A percentile compares a stretch with the other conserved stretches of the same genome.
Evolutionary conservation across 2,888 invertebrate species (phyloP).

Genomic region (Prenolepis imparis): DNA sequence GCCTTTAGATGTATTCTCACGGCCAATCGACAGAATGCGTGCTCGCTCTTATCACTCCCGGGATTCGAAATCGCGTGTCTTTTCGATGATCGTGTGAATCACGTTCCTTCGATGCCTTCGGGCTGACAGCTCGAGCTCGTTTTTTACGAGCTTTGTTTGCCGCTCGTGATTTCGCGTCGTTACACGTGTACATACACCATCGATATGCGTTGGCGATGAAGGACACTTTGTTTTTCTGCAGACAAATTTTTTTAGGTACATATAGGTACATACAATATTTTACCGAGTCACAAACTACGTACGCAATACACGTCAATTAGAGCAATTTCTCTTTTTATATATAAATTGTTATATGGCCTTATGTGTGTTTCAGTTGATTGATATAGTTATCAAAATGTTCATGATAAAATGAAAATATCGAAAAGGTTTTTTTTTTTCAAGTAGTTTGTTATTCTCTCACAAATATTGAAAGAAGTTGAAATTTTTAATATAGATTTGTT

Average conservation of each 20-base stretch:
- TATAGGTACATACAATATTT: neutral
- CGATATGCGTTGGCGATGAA: neutral
- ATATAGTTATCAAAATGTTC: neutral
- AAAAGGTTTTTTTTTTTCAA: neutral
- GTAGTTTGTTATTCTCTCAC: neutral
- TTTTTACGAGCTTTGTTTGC: constrained; percentile 6
- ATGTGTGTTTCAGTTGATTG: neutral
- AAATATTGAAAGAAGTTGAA: neutral
- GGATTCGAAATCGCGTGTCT: neutral
- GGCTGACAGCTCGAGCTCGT: neutral
- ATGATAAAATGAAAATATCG: neutral
- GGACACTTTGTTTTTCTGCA: neutral
- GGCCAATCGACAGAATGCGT: constrained; percentile 1
- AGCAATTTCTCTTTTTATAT: neutral
- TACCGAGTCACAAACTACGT: neutral
- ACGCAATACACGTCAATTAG: neutral
- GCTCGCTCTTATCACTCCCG: constrained; percentile 1
- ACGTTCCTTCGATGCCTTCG: neutral
- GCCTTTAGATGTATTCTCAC: constrained; percentile 9
- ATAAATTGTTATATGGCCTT: neutral
- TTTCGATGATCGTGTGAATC: neutral
- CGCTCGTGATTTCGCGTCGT: neutral
- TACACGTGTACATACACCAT: neutral
- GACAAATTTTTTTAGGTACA: neutral
- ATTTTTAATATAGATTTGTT: neutral